Conservation (phyloP, 2,113 vertebrate genomes). For the Lepidothrix coronata region DNA sequence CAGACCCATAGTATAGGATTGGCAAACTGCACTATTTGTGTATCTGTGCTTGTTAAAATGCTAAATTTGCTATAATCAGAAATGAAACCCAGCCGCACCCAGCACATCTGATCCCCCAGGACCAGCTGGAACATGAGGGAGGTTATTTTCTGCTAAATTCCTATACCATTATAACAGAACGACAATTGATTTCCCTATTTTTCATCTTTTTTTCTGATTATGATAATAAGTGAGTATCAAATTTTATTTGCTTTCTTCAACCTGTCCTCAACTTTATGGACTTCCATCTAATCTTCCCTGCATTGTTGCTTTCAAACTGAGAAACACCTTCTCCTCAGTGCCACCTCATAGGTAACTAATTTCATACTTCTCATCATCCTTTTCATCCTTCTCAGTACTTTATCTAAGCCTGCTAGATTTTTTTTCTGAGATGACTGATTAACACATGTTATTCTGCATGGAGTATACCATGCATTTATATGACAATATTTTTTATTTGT, state of each 20-base stretch:
- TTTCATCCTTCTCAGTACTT: not conserved
- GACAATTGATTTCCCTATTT: not conserved
- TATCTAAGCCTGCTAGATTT: not conserved
- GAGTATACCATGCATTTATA: not conserved
- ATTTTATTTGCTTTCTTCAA: not conserved
- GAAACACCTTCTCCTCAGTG: not conserved
- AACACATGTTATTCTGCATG: not conserved
- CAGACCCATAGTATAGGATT: not conserved
- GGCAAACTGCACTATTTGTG: not conserved
- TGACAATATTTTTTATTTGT: not conserved
- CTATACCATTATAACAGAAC: not conserved
- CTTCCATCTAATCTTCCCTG: not conserved
- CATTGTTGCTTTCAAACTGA: not conserved
- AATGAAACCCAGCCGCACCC: not conserved
- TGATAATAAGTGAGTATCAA: not conserved
- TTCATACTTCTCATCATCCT: not conserved
- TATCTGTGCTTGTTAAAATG: not conserved
- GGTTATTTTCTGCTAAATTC: not conserved
- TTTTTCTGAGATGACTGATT: not conserved
- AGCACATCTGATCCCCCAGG: fast-evolving
- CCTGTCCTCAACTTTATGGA: not conserved
- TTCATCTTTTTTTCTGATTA: not conserved
- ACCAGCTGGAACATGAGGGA: not conserved
- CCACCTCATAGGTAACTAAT: not conserved
- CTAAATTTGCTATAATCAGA: not conserved